These are phyloP conservation scores for Megaceryle torquata DNA, from an alignment of 2,113 vertebrate genomes.

Conservation along the genomic window DNA sequence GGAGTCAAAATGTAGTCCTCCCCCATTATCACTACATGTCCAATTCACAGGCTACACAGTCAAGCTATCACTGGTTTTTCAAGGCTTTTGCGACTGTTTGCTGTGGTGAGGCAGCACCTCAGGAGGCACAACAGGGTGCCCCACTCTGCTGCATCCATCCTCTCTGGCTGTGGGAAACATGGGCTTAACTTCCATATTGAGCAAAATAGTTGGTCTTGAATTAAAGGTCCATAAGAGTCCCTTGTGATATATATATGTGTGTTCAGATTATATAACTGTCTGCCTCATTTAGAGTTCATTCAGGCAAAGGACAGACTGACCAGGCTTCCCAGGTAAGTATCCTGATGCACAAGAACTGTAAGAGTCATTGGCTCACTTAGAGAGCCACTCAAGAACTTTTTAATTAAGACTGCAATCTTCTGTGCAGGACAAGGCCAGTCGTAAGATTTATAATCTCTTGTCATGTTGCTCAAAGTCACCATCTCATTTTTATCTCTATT, in stretches of 20 bases:
- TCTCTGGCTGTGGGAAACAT: neutral
- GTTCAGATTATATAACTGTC: neutral
- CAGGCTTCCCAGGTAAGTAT: neutral
- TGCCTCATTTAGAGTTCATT: neutral
- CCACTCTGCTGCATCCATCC: neutral
- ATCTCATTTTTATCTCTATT: conserved; percentile 21
- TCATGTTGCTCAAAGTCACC: neutral
- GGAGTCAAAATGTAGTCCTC: neutral
- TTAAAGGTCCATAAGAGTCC: neutral
- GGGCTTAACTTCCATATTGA: neutral
- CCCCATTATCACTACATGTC: neutral
- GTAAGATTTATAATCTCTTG: conserved; percentile 8
- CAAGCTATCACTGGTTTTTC: neutral
- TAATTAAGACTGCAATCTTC: conserved; percentile 15
- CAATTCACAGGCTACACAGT: neutral
- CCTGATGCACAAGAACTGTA: neutral
- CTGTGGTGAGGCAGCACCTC: neutral
- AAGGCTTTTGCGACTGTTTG: neutral
- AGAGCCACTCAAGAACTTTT: conserved; percentile 11
- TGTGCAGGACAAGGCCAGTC: neutral
- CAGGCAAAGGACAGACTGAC: neutral
- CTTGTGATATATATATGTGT: neutral
- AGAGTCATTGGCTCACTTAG: neutral
- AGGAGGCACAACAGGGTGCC: rapidly evolving
- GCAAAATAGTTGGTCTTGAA: neutral